Evolutionary conservation across 2,113 vertebrate genomes (phyloP), one percentile per base, ranked within the genome.

Genomic region (Emydura subglobosa): DNA sequence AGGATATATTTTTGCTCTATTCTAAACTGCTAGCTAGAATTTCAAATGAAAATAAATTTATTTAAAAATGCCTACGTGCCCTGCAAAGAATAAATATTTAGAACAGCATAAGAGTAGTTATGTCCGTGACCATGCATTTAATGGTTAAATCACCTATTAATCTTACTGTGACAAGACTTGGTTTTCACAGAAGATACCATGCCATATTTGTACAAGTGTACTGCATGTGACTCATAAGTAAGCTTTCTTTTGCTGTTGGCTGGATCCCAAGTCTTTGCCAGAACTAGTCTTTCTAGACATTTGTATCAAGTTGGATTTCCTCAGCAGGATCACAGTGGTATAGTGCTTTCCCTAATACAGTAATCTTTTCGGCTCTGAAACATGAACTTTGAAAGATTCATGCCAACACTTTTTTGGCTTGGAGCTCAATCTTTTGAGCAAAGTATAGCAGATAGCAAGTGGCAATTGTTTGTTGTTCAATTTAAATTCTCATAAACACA

Each of bases 201-300:
- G 96, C 98, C 98, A 98, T 98, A 98, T 98, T 98, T 98, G 98
- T 98, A 96, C 98, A 98, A 98, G 97, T 88, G 96, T 92, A 89
- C 93, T 96, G 95, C 93, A 88, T 98, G 97, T 98, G 98, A 98
- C 97, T 98, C 98, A 98, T 96, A 87, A 96, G 96, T 95, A 85
- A 80, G 92, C 86, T 95, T 94, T 98, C 94, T 94, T 96, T 94
- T 83, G 96, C 95, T 94, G 44, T 87, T 98, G 98, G 98, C 91
- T 1, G 83, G 49, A 87, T 93, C 97, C 98, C 98, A 98, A 96
- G 59, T 31, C 95, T 96, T 97, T 96, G 98, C 97, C 97, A 97
- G 96, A 97, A 96, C 80, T 82, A 97, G 95, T 97, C 97, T 96
- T 97, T 97, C 92, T 96, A 96, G 97, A 97, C 96, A 79, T 97